A percentile compares a stretch with the other conserved stretches of the same genome.
phyloP scores from a whole-genome alignment of 1,140 invertebrate species.

The Diabrotica undecimpunctata region DNA sequence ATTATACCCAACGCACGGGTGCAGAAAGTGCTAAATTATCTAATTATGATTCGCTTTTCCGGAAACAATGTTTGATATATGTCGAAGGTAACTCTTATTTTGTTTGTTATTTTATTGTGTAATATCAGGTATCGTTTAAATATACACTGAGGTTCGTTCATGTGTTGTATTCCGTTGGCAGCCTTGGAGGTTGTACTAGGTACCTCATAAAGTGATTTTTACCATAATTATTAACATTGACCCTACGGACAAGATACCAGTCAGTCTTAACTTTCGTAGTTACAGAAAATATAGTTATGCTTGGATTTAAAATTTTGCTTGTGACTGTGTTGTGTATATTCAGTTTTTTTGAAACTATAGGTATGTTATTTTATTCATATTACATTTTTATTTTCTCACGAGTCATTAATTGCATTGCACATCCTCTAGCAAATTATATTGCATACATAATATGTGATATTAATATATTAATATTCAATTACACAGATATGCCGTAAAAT shows the following conservation, averaged over 20 bases:
- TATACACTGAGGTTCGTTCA: not conserved
- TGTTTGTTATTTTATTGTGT: not conserved
- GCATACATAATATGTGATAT: not conserved
- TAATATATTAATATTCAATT: not conserved
- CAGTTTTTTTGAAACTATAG: not conserved
- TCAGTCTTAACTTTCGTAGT: not conserved
- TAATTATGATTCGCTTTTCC: not conserved
- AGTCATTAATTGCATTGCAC: not conserved
- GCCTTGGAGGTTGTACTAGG: conserved; percentile 1
- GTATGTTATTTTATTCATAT: not conserved
- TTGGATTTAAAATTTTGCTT: not conserved
- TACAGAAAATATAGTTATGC: not conserved
- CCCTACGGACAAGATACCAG: not conserved
- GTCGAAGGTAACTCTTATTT: not conserved
- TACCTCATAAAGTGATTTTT: not conserved
- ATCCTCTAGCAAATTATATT: too few relatives aligned
- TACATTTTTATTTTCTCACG: not conserved
- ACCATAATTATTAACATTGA: not conserved
- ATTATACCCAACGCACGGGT: too few relatives aligned
- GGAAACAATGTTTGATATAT: not conserved
- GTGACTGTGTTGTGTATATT: not conserved
- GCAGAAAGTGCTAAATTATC: too few relatives aligned
- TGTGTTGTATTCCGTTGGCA: not conserved
- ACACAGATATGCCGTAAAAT: not conserved
- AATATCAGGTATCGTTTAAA: not conserved